phyloP scores from a whole-genome alignment of 2,113 vertebrate genomes.

The Serinus canaria region DNA sequence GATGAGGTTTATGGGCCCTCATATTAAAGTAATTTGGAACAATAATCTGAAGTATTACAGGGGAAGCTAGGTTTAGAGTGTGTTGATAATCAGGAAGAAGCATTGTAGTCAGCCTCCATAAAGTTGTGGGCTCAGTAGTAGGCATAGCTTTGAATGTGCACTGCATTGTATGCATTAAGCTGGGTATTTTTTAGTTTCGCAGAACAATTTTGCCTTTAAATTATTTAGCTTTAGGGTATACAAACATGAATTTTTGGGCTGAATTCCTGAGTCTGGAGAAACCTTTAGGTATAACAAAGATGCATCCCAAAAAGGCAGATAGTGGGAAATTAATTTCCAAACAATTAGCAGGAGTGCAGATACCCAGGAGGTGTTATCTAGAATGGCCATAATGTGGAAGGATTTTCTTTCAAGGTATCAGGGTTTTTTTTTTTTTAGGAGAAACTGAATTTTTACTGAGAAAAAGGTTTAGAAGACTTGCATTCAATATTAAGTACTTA shows the following conservation, averaged over 20 bases:
- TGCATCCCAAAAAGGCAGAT: not conserved
- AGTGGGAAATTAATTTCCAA: not conserved
- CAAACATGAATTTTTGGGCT: not conserved
- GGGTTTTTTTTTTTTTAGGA: not conserved
- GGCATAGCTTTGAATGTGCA: rapidly evolving
- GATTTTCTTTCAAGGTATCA: not conserved
- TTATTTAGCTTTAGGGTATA: not conserved
- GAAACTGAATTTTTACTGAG: not conserved
- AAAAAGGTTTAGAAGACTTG: not conserved
- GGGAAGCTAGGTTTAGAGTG: not conserved
- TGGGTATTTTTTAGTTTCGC: not conserved
- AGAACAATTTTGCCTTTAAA: not conserved
- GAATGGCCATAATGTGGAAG: not conserved
- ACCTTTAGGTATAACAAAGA: not conserved
- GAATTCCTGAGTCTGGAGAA: not conserved
- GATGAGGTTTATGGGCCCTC: conserved; percentile 1
- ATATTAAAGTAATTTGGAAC: not conserved
- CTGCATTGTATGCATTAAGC: not conserved
- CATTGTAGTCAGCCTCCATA: not conserved
- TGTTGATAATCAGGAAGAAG: not conserved
- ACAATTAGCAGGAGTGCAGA: not conserved
- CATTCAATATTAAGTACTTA: not conserved
- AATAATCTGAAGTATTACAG: not conserved
- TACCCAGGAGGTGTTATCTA: not conserved
- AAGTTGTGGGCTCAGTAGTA: not conserved